Conservation (phyloP, 1,140 invertebrate genomes). For the Drosophila mauritiana region DNA sequence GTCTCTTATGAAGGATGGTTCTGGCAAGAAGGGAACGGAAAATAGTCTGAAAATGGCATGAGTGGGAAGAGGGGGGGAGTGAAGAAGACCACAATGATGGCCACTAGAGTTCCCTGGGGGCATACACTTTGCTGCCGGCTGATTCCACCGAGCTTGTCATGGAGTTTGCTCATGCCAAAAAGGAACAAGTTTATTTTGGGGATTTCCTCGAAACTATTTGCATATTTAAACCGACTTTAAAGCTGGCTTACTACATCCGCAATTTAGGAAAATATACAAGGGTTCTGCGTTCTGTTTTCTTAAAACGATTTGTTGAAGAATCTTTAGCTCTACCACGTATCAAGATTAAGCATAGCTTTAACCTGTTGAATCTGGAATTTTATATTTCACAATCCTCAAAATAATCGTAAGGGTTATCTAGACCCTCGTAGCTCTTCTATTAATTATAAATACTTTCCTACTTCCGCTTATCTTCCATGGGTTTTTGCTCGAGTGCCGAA, state of each 20-base stretch:
- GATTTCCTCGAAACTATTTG: slow-evolving; percentile 24
- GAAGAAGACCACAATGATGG: slow-evolving; percentile 12
- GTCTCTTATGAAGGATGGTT: neutral
- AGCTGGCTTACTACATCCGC: slow-evolving; percentile 6
- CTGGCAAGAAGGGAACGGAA: neutral
- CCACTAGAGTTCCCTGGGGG: slow-evolving; percentile 26
- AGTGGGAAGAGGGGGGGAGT: neutral
- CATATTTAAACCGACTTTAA: slow-evolving; percentile 21
- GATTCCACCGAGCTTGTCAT: slow-evolving; percentile 36
- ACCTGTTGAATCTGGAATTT: slow-evolving; percentile 7
- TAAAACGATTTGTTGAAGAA: neutral
- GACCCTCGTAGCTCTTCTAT: slow-evolving; percentile 14
- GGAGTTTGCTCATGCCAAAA: slow-evolving; percentile 24
- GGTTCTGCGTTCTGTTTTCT: neutral
- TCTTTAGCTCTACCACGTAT: neutral
- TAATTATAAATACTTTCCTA: neutral
- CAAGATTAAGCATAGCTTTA: slow-evolving; percentile 1
- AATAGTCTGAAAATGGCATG: neutral
- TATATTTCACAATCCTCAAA: neutral
- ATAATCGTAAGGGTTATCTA: neutral
- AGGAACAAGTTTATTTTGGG: slow-evolving; percentile 25
- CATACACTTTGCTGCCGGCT: slow-evolving; percentile 25
- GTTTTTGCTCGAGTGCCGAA: slow-evolving; percentile 36
- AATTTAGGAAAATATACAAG: slow-evolving; percentile 8
- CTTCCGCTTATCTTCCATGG: slow-evolving; percentile 4